Conservation (phyloP, 1,140 invertebrate species). For the Drosophila sproati region DNA sequence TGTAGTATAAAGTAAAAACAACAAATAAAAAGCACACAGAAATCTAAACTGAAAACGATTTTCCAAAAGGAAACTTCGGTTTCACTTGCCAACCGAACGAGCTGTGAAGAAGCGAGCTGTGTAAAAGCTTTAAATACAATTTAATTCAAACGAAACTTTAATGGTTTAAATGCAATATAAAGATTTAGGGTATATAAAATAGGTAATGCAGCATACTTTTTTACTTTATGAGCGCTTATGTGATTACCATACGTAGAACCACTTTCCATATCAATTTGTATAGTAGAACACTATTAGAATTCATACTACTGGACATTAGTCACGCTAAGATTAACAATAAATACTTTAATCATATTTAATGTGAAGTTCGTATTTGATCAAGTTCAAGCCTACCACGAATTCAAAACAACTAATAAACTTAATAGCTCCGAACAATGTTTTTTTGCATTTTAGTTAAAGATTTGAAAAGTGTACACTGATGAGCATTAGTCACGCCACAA, state of each 20-base stretch:
- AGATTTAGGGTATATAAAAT: too few relatives aligned
- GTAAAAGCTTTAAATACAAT: conserved; percentile 3
- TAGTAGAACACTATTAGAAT: neutral
- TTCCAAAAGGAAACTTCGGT: conserved; percentile 64
- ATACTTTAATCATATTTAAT: neutral
- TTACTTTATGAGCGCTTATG: too few relatives aligned
- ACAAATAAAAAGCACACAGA: conserved; percentile 31
- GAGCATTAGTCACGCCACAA: neutral
- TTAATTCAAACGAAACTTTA: neutral
- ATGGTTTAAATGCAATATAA: neutral
- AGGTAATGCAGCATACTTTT: too few relatives aligned
- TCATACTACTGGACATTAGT: neutral
- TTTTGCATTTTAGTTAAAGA: neutral
- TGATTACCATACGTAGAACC: too few relatives aligned
- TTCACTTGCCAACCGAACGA: conserved; percentile 47
- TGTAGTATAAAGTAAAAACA: conserved; percentile 23
- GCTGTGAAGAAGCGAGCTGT: conserved; percentile 10
- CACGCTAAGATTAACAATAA: neutral
- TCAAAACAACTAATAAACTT: neutral
- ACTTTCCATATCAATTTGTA: neutral
- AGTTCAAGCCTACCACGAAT: neutral
- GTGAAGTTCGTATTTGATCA: neutral
- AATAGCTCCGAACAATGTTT: neutral
- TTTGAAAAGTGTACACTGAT: neutral
- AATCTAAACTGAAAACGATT: conserved; percentile 57